Conservation (phyloP, 1,140 invertebrate genomes). For the Gonatopus flavifemur region DNA sequence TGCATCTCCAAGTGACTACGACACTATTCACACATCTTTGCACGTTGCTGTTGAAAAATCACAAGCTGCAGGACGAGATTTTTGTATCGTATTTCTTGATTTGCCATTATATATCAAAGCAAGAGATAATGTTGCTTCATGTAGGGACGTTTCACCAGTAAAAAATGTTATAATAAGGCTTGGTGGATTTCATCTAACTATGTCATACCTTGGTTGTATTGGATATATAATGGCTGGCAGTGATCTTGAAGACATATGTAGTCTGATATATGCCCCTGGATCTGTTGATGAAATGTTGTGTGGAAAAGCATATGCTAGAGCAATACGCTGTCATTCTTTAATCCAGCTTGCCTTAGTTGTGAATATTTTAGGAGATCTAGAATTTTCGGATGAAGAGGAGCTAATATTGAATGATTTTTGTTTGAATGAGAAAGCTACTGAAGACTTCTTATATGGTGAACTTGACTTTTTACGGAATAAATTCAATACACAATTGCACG, state of each 20-base stretch:
- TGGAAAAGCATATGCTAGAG: constrained; percentile 39
- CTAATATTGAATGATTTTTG: constrained; percentile 3
- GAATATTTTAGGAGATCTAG: constrained; percentile 30
- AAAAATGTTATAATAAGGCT: constrained; percentile 1
- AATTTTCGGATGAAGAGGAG: constrained; percentile 18
- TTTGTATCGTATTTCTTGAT: background rate
- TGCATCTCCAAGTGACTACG: background rate
- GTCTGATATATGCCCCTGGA: constrained; percentile 40
- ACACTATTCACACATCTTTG: constrained; percentile 4
- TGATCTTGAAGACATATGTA: constrained; percentile 42
- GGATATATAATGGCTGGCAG: constrained; percentile 49
- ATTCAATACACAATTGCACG: background rate
- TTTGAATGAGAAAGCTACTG: background rate
- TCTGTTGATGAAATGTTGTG: constrained; percentile 45
- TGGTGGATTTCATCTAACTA: constrained; percentile 1
- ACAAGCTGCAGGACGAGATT: background rate
- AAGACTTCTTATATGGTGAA: background rate
- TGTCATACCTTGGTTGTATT: constrained; percentile 18
- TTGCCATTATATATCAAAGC: constrained; percentile 2
- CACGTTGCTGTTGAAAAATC: background rate
- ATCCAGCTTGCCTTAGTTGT: constrained; percentile 35
- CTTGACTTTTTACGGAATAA: background rate
- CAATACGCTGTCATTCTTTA: constrained; percentile 43
- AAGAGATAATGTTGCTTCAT: background rate
- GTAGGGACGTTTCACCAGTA: background rate